Base-by-base conservation (phyloP, 1,140 invertebrate species). In the Oryctes rhinoceros region DNA sequence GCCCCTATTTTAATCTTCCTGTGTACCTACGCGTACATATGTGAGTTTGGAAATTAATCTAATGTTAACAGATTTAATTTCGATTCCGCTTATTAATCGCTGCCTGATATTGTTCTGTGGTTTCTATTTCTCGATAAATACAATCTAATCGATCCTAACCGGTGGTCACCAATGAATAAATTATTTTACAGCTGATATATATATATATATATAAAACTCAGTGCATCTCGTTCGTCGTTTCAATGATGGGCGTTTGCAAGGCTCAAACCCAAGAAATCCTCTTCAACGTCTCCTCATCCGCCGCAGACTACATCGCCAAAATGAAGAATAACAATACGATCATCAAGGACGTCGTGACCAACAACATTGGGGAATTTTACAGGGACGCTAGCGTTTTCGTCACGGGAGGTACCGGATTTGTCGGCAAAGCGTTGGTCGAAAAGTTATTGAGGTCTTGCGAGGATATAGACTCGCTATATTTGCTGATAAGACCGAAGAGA, bases 391-490 rank as follows among this genome's bases (percentile, higher is more conserved):
- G 90, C 9, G 85, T 92, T 71, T 88, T 91, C 77, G 89, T 92
- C 80, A 91, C 91, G 76, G 93, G 93, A 39, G 92, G 91, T 0
- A 96, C 95, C 1, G 96, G 96, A 4, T 97, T 97, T 86, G 90
- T 97, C 83, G 96, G 96, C 2, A 97, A 97, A 89, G 93, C 96
- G n/a, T 88, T 98, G 15, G 90, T 97, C 0, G 96, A 97, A 88
- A 98, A 98, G 86, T 87, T 97, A 15, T 87, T 98, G 3, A 89
- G 95, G 79, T 95, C 94, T 49, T 97, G 96, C 90, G 92, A 93
- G 2, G 92, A 92, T 74, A 88, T 98, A n/a, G 90, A 91, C 81
- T 92, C 91, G 81, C 92, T 97, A 82, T 98, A 94, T 86, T 83
- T 97, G 18, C 86, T 97, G 35, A 93, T 97, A 88, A 88, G 96